These are phyloP conservation scores for Paragorgia papillata DNA, from an alignment of 92 coral and sea anemone species.

Conservation along the genomic window DNA sequence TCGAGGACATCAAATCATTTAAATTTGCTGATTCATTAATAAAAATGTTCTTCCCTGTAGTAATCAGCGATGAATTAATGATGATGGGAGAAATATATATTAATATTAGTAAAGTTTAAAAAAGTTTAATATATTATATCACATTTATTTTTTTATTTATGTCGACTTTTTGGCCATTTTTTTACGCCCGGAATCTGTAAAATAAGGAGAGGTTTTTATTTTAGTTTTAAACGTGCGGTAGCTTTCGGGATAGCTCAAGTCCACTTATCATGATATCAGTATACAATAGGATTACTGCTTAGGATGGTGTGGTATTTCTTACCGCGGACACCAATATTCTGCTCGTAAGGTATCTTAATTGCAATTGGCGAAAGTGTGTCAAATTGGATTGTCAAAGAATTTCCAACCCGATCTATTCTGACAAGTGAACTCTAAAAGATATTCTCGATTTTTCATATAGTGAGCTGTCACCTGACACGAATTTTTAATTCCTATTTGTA, in stretches of 20 bases:
- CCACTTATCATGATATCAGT: neutral
- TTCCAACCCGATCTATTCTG: no score
- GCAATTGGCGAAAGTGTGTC: neutral
- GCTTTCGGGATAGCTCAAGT: no score
- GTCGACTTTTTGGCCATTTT: no score
- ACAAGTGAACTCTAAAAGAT: neutral
- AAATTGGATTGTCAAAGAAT: no score
- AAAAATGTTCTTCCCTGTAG: neutral
- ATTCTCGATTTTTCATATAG: neutral
- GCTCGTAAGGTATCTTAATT: neutral
- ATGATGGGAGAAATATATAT: neutral
- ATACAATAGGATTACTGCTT: neutral
- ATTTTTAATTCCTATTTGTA: neutral
- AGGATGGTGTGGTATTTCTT: neutral
- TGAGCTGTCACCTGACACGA: neutral
- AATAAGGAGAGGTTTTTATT: no score
- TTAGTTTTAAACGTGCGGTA: no score
- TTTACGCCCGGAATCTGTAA: no score
- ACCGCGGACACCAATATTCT: neutral
- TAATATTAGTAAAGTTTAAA: no score
- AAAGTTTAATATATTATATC: no score
- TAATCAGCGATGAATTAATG: neutral
- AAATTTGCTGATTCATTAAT: neutral
- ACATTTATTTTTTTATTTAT: no score
- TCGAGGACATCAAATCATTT: no score